Conservation (phyloP, 2,113 vertebrate species). For the Myanophis thanlyinensis region DNA sequence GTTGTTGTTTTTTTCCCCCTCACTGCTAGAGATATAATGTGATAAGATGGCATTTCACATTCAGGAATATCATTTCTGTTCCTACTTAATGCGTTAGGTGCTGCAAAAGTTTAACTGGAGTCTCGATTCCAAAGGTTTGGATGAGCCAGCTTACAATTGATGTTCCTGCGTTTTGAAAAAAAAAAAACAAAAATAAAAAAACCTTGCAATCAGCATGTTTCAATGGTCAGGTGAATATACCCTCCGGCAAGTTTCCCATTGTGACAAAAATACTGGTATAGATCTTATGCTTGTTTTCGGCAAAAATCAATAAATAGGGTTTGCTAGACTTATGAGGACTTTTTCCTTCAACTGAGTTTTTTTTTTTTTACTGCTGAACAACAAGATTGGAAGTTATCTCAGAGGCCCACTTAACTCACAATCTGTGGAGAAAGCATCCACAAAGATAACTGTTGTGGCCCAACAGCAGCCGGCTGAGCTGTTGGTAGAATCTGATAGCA, state of each 20-base stretch:
- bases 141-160: neutral
- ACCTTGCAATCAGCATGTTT: neutral
- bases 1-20: neutral
- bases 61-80: neutral
- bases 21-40: neutral
- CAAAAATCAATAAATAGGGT: neutral
- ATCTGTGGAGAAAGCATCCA: neutral
- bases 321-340: too few species aligned
- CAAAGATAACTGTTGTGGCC: too few species aligned
- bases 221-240: neutral
- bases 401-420: neutral
- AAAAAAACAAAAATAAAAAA: too few species aligned
- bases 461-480: too few species aligned
- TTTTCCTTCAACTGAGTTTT: neutral
- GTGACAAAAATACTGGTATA: neutral
- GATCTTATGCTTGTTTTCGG: neutral
- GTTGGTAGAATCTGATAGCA: too few species aligned
- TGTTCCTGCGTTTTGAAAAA: neutral
- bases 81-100: neutral
- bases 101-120: neutral
- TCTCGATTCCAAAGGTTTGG: neutral
- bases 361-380: neutral
- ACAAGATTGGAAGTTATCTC: neutral
- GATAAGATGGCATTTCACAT: neutral
- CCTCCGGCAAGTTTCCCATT: neutral